Base-by-base conservation (phyloP, 2,888 invertebrate species). In the Zhengitettix transpicula region DNA sequence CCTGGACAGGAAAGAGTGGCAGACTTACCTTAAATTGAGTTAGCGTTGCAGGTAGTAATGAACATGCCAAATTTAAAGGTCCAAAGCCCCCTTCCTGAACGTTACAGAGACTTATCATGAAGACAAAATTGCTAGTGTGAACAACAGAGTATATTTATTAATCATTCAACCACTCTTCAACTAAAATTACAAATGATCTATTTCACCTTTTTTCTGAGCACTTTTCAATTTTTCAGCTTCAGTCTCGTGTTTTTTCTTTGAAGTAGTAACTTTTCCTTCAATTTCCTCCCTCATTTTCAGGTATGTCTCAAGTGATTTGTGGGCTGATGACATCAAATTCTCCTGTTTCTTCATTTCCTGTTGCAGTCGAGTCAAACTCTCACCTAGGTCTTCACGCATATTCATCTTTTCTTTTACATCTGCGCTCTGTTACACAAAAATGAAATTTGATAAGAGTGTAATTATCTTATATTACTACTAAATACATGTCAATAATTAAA, bases 321-420 rank as follows among this genome's bases (percentile, higher is more conserved):
- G 77, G 63, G 79, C 80, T 58, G 79, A 79, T 63, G 79, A 78
- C 62, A 85, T 75, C 1, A 76, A 68, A 28, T 71, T 71, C 71
- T 77, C 74, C 66, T 80, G 80, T 51, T 76, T 69, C 58, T 74
- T 67, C 63, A 82, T 79, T 69, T 82, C 76, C 68, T 82, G 81
- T 53, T 83, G 81, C 16, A 78, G 76, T 65, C 81, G 79, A 65
- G 84, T 84, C 44, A 83, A 76, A 62, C 74, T 75, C 1, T 77
- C 69, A 40, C 83, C 83, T 47, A 82, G 74, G 0, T 74, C 68
- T 66, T 84, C 82, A 16, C 80, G 70, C 60, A 79, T 78, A 40
- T 70, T 75, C 5, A 79, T 76, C 56, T 79, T 79, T 59, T 72
- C 70, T 64, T 76, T 78, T 1, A 75, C 66, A 0, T 71, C 71